Conservation (phyloP, 1,140 invertebrate genomes). For the Pogonomyrmex barbatus region DNA sequence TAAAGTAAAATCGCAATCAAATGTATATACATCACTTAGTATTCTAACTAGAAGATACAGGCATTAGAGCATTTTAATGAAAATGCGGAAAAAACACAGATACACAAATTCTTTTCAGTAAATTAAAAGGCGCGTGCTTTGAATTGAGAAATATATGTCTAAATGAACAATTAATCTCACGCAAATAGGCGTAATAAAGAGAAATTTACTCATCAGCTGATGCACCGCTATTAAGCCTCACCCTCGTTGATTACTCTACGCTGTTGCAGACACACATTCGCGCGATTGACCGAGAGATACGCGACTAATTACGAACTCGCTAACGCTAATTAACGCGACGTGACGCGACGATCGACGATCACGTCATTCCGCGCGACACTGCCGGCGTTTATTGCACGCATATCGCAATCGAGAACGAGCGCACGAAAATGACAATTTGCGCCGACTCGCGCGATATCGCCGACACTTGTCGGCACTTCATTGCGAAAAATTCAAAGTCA, state of each 20-base stretch:
- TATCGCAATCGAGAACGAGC: background rate
- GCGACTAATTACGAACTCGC: slow-evolving; percentile 15
- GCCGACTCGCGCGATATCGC: background rate
- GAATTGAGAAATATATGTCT: no score
- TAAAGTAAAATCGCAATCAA: no score
- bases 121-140: no score
- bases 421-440: background rate
- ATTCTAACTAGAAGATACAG: no score
- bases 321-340: slow-evolving; percentile 29
- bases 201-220: background rate
- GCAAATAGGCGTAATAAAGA: background rate
- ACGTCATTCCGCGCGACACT: background rate
- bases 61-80: no score
- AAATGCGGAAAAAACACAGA: no score
- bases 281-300: background rate
- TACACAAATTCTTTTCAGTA: no score
- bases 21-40: no score
- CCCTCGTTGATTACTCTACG: background rate
- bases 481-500: background rate
- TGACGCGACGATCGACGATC: slow-evolving; percentile 6
- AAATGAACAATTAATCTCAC: background rate
- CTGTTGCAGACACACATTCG: background rate
- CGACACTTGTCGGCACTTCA: background rate
- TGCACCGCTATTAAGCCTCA: background rate
- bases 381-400: slow-evolving; percentile 24